Evolutionary conservation across 1,140 invertebrate species (phyloP), one percentile per base, ranked within the genome.

Genomic region (Chrysomallon squamiferum): DNA sequence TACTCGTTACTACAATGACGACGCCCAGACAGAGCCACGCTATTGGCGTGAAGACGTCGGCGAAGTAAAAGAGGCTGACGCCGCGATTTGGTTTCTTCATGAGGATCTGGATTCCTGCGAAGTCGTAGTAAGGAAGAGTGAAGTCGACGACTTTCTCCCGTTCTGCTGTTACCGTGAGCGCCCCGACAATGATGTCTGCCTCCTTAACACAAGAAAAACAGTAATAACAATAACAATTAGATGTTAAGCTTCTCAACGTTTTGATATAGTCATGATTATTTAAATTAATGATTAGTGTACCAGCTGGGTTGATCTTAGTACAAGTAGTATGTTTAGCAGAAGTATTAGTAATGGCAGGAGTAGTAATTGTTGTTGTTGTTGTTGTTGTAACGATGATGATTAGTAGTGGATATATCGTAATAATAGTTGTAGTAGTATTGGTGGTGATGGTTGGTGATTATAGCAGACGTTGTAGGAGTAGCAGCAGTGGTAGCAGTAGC

Each of bases 61-160:
- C 59, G 60, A 74, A 77, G 56, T 68, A 71, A 41, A 72, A 74
- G 9, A 74, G 41, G 35, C 59, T 66, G 22, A 64, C 38, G 22
- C 59, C 38, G 25, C 50, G 33, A 9, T 50, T 59, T 5, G 58
- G 62, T 52, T 71, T 66, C 66, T 68, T 65, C 64, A 74, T 70
- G n/a, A 77, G 25, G 32, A 77, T 75, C 69, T 75, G 75, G 33
- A 75, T 72, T 13, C 75, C 75, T 11, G 69, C 72, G 58, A 74
- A 74, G 69, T 72, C 73, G 63, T 74, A 75, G 63, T 74, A 75
- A 4, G 73, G 75, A 18, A 71, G 45, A 0, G 69, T 76, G 63
- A 71, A 76, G 63, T 76, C 74, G 13, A 76, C 67, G n/a, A 69
- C 71, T 20, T 59, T 35, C 32, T 73, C 74, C n/a, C 74, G 25